Conservation (phyloP, 1,140 invertebrate species). For the Diachasma alloeum region DNA sequence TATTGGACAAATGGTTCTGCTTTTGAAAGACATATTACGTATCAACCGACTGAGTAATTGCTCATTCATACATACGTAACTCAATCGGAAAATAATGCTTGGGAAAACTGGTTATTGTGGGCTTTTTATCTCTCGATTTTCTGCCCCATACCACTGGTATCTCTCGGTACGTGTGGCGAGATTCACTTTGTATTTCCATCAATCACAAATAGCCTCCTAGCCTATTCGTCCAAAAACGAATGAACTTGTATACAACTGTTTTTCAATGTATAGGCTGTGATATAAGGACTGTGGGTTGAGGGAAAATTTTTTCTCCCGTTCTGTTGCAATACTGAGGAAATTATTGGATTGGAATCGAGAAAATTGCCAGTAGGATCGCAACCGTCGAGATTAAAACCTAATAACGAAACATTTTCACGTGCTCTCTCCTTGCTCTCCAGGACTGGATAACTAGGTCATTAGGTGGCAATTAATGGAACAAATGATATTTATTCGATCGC, state of each 20-base stretch:
- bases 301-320: conserved; percentile 35
- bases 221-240: conserved; percentile 48
- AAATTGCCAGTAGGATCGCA: conserved; percentile 13
- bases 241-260: conserved; percentile 36
- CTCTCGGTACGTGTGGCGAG: conserved; percentile 25
- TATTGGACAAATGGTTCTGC: not conserved
- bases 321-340: conserved; percentile 59
- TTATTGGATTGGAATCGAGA: conserved; percentile 55
- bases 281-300: not conserved
- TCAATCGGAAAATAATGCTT: conserved; percentile 51
- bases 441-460: not conserved
- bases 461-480: conserved; percentile 45
- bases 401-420: not conserved
- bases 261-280: not conserved
- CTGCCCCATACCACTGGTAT: not conserved
- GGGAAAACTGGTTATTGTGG: conserved; percentile 58
- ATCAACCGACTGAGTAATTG: conserved; percentile 4
- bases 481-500: conserved; percentile 61
- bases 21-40: not conserved
- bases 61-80: conserved; percentile 3
- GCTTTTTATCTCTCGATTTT: conserved; percentile 53
- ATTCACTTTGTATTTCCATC: conserved; percentile 60
- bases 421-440: not conserved
- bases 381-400: not conserved
- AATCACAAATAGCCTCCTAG: conserved; percentile 51